Conservation (phyloP, 2,113 vertebrate species). For the Corynorhinus townsendii region DNA sequence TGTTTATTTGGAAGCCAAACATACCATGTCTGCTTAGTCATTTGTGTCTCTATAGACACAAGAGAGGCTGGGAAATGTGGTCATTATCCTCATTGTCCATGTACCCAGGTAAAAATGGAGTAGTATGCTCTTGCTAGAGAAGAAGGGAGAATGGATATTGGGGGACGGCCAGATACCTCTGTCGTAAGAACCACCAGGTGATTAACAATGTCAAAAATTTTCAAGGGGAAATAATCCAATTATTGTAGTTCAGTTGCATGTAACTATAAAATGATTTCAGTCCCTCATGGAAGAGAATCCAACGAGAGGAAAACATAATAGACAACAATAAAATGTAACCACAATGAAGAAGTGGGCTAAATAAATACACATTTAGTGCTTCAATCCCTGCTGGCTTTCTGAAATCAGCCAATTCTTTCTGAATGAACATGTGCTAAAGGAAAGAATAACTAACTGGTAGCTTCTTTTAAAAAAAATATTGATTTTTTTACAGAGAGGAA, state of each 20-base stretch:
- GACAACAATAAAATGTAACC: background rate
- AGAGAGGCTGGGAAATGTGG: background rate
- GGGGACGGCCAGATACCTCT: background rate
- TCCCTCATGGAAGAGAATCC: background rate
- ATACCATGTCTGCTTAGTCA: background rate
- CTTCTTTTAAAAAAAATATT: background rate
- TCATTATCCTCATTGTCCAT: background rate
- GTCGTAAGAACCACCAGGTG: background rate
- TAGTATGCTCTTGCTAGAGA: background rate
- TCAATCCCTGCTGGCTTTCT: conserved; percentile 22
- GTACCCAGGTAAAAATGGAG: background rate
- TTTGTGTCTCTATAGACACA: background rate
- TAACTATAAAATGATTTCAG: background rate
- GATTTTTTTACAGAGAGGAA: too few species aligned
- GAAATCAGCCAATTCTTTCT: conserved; percentile 34
- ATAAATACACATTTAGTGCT: background rate
- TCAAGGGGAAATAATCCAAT: background rate
- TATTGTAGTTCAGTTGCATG: background rate
- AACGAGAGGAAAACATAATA: background rate
- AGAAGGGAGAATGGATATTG: background rate
- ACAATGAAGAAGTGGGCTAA: conserved; percentile 6
- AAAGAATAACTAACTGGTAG: background rate
- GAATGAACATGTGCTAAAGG: conserved; percentile 13
- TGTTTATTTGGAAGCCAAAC: background rate
- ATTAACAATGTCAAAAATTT: background rate